phyloP scores from a whole-genome alignment of 2,797 vertebrate genomes.

The Propithecus perrieri region DNA sequence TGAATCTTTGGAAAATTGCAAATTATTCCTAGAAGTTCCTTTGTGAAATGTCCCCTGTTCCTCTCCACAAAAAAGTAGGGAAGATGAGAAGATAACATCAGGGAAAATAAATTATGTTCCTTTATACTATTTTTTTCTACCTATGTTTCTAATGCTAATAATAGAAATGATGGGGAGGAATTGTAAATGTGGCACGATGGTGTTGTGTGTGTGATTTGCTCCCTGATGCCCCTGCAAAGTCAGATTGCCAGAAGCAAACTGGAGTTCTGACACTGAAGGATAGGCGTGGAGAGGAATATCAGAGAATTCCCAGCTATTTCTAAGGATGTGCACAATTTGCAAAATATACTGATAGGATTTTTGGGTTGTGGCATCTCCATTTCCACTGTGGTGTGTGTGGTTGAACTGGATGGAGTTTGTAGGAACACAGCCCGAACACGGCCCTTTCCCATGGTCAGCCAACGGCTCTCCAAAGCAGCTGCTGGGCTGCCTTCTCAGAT shows the following conservation, averaged over 20 bases:
- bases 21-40: background rate
- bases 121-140: background rate
- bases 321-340: background rate
- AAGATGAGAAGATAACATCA: background rate
- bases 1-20: background rate
- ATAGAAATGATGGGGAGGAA: background rate
- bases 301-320: background rate
- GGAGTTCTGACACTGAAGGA: background rate
- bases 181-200: background rate
- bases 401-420: background rate
- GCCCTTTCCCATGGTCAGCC: background rate
- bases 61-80: background rate
- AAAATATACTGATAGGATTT: background rate
- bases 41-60: background rate
- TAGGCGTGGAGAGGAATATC: background rate
- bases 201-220: background rate
- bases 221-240: background rate
- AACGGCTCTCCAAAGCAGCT: background rate
- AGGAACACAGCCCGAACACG: fast-evolving
- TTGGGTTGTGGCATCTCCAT: background rate
- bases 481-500: background rate
- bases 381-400: background rate
- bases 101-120: background rate
- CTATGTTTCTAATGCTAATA: background rate
- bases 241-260: background rate